Percentiles rank a stretch among this genome's conserved stretches.
Evolutionary conservation across 2,888 invertebrate genomes (phyloP).

Genomic region (Drosophila kuntzei): DNA sequence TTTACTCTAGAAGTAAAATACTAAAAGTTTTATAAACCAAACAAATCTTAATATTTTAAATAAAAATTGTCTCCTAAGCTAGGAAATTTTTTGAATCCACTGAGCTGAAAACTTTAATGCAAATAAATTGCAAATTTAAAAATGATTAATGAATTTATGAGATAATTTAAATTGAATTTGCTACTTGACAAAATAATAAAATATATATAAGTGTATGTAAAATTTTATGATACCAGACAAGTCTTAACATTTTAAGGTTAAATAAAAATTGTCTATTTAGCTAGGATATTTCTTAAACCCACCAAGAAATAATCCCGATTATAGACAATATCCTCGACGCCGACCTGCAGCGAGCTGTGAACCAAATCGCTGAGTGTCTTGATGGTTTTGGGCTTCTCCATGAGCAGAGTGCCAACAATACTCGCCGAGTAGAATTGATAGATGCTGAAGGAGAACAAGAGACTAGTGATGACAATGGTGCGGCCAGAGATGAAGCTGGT

Average conservation of each 20-base stretch:
- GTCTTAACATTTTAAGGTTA: too few species aligned
- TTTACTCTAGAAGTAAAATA: too few species aligned
- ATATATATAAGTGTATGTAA: background rate
- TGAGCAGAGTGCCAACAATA: constrained; percentile 89
- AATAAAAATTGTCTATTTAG: background rate
- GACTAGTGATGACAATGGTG: constrained; percentile 86
- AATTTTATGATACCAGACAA: background rate
- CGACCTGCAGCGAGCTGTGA: constrained; percentile 87
- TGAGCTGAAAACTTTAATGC: too few species aligned
- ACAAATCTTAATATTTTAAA: too few species aligned
- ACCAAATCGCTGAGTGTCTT: constrained; percentile 87
- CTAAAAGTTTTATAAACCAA: too few species aligned
- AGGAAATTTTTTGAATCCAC: too few species aligned
- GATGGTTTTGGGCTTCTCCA: constrained; percentile 88
- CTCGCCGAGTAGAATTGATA: constrained; percentile 91
- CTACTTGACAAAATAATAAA: background rate
- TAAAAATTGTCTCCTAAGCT: too few species aligned
- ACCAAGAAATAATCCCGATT: constrained; percentile 89
- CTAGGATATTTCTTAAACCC: constrained; percentile 44
- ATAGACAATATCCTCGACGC: constrained; percentile 88
- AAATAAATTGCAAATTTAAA: too few species aligned
- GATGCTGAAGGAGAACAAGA: constrained; percentile 87
- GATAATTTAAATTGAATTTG: too few species aligned
- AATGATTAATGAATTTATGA: too few species aligned
- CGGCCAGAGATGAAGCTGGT: constrained; percentile 86